Percentiles rank a stretch among this genome's conserved stretches.
phyloP scores from a whole-genome alignment of 2,888 invertebrate species.

The Rugalucina vietnamica region DNA sequence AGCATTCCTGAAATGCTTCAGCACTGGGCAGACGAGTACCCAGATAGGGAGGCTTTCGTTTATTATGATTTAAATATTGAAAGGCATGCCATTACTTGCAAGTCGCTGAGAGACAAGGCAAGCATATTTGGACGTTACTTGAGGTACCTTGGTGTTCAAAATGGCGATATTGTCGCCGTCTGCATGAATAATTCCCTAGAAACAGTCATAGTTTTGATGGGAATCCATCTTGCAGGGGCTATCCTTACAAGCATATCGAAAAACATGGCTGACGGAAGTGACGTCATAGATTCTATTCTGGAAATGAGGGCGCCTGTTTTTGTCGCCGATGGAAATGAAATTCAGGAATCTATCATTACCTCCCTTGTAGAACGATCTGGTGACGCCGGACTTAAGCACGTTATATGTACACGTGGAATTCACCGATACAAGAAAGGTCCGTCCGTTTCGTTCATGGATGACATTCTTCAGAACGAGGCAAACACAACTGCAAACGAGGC shows the following conservation, averaged over 20 bases:
- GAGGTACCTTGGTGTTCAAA: slow-evolving; percentile 31
- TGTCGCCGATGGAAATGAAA: slow-evolving; percentile 29
- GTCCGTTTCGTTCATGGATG: no score
- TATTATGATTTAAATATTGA: slow-evolving; percentile 30
- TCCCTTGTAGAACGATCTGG: no score
- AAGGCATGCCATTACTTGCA: slow-evolving; percentile 27
- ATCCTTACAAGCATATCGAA: slow-evolving; percentile 25
- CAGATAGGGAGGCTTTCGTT: slow-evolving; percentile 48
- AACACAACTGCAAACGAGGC: no score
- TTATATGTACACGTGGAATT: no score
- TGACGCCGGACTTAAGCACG: no score
- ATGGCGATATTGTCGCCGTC: slow-evolving; percentile 28
- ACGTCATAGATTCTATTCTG: slow-evolving; percentile 27
- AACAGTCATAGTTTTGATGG: slow-evolving; percentile 31
- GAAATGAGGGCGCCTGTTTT: slow-evolving; percentile 15
- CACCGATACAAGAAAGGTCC: no score
- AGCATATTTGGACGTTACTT: slow-evolving; percentile 18
- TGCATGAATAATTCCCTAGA: slow-evolving; percentile 54
- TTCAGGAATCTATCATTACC: no score
- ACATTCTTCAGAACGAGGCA: no score
- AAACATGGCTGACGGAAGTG: slow-evolving; percentile 49
- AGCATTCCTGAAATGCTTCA: slow-evolving; percentile 38
- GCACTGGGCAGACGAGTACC: slow-evolving; percentile 35
- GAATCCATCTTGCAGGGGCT: slow-evolving; percentile 34
- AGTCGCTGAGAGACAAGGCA: slow-evolving; percentile 27